Conservation (phyloP, 2,113 vertebrate species). For the Sceloporus undulatus region DNA sequence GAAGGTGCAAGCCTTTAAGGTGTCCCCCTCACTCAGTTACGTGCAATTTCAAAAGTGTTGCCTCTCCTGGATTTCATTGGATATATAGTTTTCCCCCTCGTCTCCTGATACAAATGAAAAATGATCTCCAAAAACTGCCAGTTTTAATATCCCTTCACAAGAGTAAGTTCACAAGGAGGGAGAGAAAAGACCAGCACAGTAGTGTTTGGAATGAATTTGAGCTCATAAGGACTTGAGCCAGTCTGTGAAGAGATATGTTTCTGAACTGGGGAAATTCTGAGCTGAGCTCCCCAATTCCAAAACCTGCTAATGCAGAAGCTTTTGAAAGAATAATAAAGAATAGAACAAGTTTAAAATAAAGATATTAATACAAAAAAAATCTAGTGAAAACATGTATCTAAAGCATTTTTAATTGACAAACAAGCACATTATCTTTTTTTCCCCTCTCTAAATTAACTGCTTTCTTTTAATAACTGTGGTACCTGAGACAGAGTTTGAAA, state of each 20-base stretch:
- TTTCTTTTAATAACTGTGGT: conserved; percentile 36
- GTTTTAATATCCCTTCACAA: too few relatives aligned
- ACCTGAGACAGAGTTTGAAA: conserved; percentile 40
- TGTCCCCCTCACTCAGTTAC: too few relatives aligned
- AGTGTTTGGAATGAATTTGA: neutral
- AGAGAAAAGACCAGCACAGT: neutral
- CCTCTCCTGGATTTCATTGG: too few relatives aligned
- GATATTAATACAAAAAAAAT: conserved; percentile 20
- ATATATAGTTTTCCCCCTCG: too few relatives aligned
- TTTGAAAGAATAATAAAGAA: conserved; percentile 2
- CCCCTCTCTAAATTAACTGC: neutral
- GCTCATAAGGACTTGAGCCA: neutral
- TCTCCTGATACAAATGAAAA: too few relatives aligned
- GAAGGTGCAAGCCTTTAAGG: too few relatives aligned
- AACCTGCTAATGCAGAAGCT: neutral
- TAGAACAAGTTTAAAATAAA: neutral
- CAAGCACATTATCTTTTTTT: neutral
- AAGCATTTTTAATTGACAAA: neutral
- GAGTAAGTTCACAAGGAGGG: too few relatives aligned
- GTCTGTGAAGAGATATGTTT: neutral
- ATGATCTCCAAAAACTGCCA: too few relatives aligned
- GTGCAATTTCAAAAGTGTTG: too few relatives aligned
- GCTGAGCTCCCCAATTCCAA: neutral
- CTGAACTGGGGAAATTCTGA: neutral
- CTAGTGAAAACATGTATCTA: neutral